Percentiles rank a stretch among this genome's conserved stretches.
Evolutionary conservation across 92 coral and sea anemone species (phyloP).

Genomic region (Nematostella vectensis): DNA sequence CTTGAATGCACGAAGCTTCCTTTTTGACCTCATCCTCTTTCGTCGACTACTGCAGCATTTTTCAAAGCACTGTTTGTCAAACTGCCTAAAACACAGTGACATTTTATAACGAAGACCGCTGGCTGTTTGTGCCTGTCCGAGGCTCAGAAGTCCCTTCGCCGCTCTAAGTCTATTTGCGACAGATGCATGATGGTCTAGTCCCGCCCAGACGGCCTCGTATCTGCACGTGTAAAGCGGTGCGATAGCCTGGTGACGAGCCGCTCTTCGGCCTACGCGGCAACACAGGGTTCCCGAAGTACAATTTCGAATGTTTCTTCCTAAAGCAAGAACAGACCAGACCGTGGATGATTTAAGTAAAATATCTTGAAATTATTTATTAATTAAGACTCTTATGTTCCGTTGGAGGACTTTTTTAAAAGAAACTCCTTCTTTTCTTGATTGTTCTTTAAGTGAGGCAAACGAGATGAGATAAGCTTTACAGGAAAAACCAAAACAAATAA

Average conservation of each 20-base stretch:
- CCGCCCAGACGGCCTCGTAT: constrained; percentile 42
- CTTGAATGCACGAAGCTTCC: neutral
- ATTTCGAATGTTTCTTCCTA: neutral
- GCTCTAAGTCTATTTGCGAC: constrained; percentile 36
- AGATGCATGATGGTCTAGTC: constrained; percentile 49
- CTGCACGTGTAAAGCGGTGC: constrained; percentile 42
- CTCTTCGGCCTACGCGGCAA: constrained; percentile 53
- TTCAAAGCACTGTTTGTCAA: constrained; percentile 36
- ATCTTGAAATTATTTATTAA: too few species aligned
- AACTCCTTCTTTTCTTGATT: too few species aligned
- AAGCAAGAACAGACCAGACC: too few species aligned
- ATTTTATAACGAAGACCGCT: constrained; percentile 35
- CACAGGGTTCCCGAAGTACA: constrained; percentile 15
- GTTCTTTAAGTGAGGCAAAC: too few species aligned
- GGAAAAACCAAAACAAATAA: too few species aligned
- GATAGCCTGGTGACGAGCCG: constrained; percentile 39
- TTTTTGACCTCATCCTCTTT: constrained; percentile 1
- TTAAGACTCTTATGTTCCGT: too few species aligned
- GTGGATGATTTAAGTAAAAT: too few species aligned
- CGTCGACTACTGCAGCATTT: constrained; percentile 31
- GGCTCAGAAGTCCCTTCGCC: neutral
- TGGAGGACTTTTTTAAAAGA: too few species aligned
- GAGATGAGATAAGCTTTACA: too few species aligned
- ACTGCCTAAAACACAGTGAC: constrained; percentile 20
- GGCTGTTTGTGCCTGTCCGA: constrained; percentile 8